Percentiles rank a stretch among this genome's conserved stretches.
Evolutionary conservation across 2,888 invertebrate species (phyloP).

Genomic region (Mythimna lalbum): DNA sequence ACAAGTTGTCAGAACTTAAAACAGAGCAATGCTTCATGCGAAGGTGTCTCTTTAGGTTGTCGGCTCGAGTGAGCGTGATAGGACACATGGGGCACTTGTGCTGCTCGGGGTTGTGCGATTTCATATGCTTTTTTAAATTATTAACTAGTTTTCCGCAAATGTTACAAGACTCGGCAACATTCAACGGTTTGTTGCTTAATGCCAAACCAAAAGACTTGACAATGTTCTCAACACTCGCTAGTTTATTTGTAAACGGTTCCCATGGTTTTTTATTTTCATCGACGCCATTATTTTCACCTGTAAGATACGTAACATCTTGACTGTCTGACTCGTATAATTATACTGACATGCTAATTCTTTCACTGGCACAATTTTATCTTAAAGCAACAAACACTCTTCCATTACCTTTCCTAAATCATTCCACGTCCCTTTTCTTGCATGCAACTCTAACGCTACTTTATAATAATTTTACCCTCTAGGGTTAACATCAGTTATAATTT

Average conservation of each 20-base stretch:
- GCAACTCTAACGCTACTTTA: conserved; percentile 68
- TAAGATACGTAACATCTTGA: conserved; percentile 83
- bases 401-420: conserved; percentile 62
- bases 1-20: conserved; percentile 80
- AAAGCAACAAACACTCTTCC: conserved; percentile 65
- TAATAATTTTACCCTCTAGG: conserved; percentile 7
- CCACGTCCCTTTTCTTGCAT: conserved; percentile 69
- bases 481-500: conserved; percentile 12
- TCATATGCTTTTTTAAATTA: conserved; percentile 93
- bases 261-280: conserved; percentile 87
- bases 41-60: conserved; percentile 93
- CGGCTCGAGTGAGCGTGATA: conserved; percentile 92
- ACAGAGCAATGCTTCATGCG: conserved; percentile 91
- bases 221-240: conserved; percentile 82
- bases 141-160: conserved; percentile 92
- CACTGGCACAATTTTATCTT: conserved; percentile 61
- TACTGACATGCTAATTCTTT: conserved; percentile 69
- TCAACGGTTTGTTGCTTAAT: conserved; percentile 76
- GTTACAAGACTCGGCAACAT: conserved; percentile 90
- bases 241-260: conserved; percentile 80
- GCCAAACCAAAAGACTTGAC: conserved; percentile 82
- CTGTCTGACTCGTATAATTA: conserved; percentile 67
- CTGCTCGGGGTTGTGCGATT: conserved; percentile 92
- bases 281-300: conserved; percentile 87
- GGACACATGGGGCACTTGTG: conserved; percentile 92